Base-by-base conservation (phyloP, 2,113 vertebrate genomes). In the Chaetorhynchus papuensis region DNA sequence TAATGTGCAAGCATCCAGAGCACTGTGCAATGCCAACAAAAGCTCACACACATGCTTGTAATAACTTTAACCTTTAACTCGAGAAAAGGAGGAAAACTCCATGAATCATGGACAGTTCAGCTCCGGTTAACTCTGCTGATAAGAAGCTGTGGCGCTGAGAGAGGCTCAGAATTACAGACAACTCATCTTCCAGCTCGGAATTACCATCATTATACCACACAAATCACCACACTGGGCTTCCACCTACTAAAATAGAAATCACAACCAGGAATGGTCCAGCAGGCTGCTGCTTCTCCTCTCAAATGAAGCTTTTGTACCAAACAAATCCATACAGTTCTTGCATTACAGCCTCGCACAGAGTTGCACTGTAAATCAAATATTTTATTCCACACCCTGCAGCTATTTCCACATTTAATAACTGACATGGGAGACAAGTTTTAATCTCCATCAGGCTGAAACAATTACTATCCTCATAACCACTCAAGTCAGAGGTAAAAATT, bases 381-480 rank as follows among this genome's bases (percentile, higher is more conserved):
- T 97, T 97, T 91, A 85, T 72, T 96, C 92, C 79, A 90, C 15
- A 88, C 87, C 70, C 87, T 54, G 70, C 81, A 91, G 78, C 87
- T 95, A 97, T 87, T 95, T 90, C 93, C 65, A 93, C 65, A 71
- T 90, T 97, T 96, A 97, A 93, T 83, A 95, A 93, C 89, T 94
- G 91, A 97, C 76, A 90, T 76, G 88, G 87, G 94, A 97, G 95
- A 95, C 61, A 77, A 94, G 85, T 59, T 97, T 96, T 97, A 96
- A 97, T 90, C 94, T 94, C 92, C 77, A 75, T 90, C 57, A 92
- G 60, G 41, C 84, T 92, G 90, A 91, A 96, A 88, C 86, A 96
- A 95, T 95, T 91, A 96, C 92, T 83, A 75, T 83, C 85, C 68
- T 63, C 78, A 88, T 74, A 95, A 90, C 76, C 86, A 57, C 65